Evolutionary conservation across 2,888 invertebrate species (phyloP).

Genomic region (Stictocephala bisonia): DNA sequence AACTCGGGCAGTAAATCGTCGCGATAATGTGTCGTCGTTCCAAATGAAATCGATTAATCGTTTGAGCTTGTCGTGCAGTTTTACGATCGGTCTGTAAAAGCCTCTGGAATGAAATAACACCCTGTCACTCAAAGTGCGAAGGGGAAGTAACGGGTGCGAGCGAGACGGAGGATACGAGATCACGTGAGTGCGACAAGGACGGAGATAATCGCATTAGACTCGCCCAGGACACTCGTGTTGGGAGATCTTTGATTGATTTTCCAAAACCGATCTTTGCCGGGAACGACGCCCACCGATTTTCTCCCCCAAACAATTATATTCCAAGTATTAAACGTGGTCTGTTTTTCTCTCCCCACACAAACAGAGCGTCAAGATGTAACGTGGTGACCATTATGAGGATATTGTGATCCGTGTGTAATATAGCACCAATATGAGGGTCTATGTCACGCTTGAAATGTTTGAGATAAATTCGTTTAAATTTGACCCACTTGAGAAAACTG

Average conservation of each 20-base stretch:
- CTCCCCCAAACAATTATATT: no score
- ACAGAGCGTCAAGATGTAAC: no score
- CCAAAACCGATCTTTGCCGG: no score
- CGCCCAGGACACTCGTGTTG: neutral
- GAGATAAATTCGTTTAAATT: no score
- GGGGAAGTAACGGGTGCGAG: neutral
- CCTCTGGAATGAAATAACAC: slow-evolving; percentile 37
- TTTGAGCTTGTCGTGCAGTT: slow-evolving; percentile 34
- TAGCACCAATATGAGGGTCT: no score
- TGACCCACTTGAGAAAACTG: no score
- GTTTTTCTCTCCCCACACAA: no score
- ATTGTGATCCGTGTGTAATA: no score
- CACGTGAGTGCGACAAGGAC: neutral
- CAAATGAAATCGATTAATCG: slow-evolving; percentile 46
- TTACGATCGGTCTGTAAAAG: slow-evolving; percentile 37
- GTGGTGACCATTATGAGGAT: no score
- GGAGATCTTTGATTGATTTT: slow-evolving; percentile 16
- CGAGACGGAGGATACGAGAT: neutral
- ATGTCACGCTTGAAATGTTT: no score
- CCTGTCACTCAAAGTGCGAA: slow-evolving; percentile 26
- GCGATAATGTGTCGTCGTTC: slow-evolving; percentile 15
- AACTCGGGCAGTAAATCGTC: neutral
- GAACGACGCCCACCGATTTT: no score
- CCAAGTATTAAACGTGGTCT: no score
- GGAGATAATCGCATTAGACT: slow-evolving; percentile 6